phyloP scores from a whole-genome alignment of 2,113 vertebrate species.

The Urocynchramus pylzowi region DNA sequence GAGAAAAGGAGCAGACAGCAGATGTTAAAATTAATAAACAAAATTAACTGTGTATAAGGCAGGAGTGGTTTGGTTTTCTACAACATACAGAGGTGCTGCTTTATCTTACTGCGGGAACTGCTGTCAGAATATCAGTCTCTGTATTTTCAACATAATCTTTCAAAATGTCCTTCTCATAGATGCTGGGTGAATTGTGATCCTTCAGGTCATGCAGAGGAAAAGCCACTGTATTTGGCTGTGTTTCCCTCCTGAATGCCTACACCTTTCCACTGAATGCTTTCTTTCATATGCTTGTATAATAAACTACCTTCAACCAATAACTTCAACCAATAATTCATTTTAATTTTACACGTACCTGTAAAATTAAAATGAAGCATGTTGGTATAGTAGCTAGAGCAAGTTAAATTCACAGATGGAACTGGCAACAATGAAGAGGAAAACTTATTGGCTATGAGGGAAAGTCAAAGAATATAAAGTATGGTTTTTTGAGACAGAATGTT shows the following conservation, averaged over 20 bases:
- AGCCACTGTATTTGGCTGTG: neutral
- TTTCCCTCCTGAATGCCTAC: neutral
- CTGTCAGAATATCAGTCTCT: neutral
- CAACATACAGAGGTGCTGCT: neutral
- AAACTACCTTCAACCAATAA: neutral
- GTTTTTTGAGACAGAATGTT: neutral
- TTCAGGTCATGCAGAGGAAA: neutral
- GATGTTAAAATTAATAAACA: neutral
- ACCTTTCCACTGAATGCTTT: neutral
- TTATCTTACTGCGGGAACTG: neutral
- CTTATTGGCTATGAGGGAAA: neutral
- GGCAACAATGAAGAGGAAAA: neutral
- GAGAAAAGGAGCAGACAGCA: neutral
- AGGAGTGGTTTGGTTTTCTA: neutral
- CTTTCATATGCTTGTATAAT: neutral
- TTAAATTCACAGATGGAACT: neutral
- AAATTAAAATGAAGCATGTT: neutral
- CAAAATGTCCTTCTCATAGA: neutral
- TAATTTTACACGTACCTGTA: neutral
- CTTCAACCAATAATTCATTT: neutral
- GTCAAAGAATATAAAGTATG: neutral
- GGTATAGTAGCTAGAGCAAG: neutral
- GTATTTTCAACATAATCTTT: neutral
- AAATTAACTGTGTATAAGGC: fast-evolving
- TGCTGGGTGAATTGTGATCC: neutral